A percentile compares a stretch with the other conserved stretches of the same genome.
phyloP scores from a whole-genome alignment of 2,113 vertebrate species.

The Cervus canadensis region DNA sequence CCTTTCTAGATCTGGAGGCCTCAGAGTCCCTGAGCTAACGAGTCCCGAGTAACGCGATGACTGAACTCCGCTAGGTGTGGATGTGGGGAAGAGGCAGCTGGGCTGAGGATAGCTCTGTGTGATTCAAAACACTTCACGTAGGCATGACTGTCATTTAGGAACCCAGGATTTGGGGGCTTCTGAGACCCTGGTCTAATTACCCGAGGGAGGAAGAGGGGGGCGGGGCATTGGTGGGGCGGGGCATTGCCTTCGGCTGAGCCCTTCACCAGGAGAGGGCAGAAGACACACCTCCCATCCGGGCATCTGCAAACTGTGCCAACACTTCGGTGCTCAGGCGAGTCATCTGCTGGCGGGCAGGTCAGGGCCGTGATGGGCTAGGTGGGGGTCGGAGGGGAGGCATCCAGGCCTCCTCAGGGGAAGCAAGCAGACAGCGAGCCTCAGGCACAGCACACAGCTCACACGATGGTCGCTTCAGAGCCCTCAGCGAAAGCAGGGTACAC shows the following conservation, averaged over 20 bases:
- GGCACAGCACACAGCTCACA: background rate
- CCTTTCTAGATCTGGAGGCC: background rate
- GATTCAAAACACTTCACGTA: background rate
- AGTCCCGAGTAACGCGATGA: rapidly evolving
- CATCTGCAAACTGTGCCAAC: rapidly evolving
- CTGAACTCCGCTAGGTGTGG: background rate
- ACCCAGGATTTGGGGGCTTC: background rate
- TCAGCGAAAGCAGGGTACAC: too few relatives aligned
- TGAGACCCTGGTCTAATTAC: rapidly evolving
- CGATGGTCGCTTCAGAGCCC: background rate
- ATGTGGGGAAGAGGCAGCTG: background rate
- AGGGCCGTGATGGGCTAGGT: background rate
- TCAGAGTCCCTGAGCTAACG: rapidly evolving
- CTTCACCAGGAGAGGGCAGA: background rate
- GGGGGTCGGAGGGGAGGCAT: background rate
- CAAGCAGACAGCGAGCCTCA: rapidly evolving
- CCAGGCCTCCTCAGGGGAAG: background rate
- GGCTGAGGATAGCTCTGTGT: background rate
- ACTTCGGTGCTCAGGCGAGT: too few relatives aligned
- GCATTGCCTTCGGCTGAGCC: rapidly evolving
- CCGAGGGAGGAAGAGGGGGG: background rate
- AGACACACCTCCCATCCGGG: rapidly evolving
- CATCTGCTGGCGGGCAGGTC: background rate
- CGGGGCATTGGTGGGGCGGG: too few relatives aligned
- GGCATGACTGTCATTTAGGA: rapidly evolving